These are phyloP conservation scores for Zaprionus tsacasi DNA, from an alignment of 1,140 invertebrate species.

Conservation along the genomic window DNA sequence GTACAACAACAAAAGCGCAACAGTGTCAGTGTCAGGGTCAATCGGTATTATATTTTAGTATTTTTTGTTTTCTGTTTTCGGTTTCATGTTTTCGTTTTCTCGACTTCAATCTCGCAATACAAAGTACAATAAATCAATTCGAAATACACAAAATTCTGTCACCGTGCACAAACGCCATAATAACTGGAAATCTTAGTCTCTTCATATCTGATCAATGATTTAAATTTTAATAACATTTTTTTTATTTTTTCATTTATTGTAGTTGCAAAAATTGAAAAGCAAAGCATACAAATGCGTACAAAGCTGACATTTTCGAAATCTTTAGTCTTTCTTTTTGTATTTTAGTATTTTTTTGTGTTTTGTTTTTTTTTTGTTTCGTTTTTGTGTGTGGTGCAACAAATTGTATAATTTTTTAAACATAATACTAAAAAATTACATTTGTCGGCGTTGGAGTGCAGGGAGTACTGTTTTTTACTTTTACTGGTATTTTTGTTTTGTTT, in stretches of 20 bases:
- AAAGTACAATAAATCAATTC: conserved; percentile 59
- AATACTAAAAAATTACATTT: conserved; percentile 78
- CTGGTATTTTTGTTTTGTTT: conserved; percentile 38
- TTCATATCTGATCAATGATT: conserved; percentile 35
- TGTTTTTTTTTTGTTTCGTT: conserved; percentile 8
- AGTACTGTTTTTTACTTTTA: conserved; percentile 40
- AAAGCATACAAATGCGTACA: conserved; percentile 13
- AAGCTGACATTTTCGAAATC: conserved; percentile 23
- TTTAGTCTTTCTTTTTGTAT: conserved; percentile 4
- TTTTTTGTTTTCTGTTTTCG: conserved; percentile 23
- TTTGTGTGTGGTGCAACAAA: conserved; percentile 62
- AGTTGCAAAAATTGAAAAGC: conserved; percentile 54
- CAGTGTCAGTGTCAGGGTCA: conserved; percentile 72
- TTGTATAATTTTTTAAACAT: conserved; percentile 66
- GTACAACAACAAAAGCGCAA: conserved; percentile 80
- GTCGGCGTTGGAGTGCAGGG: conserved; percentile 70
- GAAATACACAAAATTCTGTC: conserved; percentile 59
- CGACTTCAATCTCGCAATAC: conserved; percentile 30
- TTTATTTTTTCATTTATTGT: conserved; percentile 40
- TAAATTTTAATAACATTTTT: conserved; percentile 43
- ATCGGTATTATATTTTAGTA: conserved; percentile 46
- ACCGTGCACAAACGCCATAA: conserved; percentile 62
- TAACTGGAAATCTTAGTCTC: conserved; percentile 52
- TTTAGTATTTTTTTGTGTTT: conserved; percentile 19
- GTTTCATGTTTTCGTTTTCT: conserved; percentile 31